Percentiles rank a stretch among this genome's conserved stretches.
Conservation (phyloP, 2,113 vertebrate genomes). For the Salvelinus sp. region DNA sequence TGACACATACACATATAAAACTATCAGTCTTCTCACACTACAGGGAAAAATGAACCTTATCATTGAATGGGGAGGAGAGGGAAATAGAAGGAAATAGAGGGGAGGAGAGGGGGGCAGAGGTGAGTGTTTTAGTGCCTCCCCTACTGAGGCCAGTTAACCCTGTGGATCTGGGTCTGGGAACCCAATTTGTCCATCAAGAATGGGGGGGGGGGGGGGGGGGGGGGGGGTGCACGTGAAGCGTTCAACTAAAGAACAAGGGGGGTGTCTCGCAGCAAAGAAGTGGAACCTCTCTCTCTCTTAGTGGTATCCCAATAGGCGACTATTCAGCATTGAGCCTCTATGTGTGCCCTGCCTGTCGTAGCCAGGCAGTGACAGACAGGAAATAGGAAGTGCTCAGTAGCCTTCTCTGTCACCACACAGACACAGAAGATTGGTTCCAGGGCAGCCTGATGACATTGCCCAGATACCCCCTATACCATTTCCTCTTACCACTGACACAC, state of each 20-base stretch:
- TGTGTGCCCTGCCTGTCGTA: background rate
- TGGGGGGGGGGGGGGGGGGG: background rate
- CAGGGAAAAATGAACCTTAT: background rate
- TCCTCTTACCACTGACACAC: background rate
- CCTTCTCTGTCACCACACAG: conserved; percentile 42
- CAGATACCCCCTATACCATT: background rate
- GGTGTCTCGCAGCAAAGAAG: too few species aligned
- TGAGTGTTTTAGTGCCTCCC: background rate
- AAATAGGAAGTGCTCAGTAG: conserved; percentile 60
- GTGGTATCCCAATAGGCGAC: too few species aligned
- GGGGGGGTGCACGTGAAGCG: background rate
- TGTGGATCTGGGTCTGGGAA: background rate
- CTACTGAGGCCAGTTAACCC: conserved; percentile 15
- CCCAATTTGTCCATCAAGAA: conserved; percentile 17
- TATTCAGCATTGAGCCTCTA: background rate
- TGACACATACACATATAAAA: conserved; percentile 3
- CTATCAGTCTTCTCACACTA: background rate
- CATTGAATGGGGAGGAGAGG: conserved; percentile 7
- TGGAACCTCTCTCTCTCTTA: background rate
- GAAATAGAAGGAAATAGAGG: background rate
- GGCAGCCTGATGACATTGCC: conserved; percentile 44
- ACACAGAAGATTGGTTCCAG: conserved; percentile 44
- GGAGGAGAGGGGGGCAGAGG: background rate
- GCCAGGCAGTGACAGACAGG: conserved; percentile 22
- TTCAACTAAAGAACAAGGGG: too few species aligned